Conservation (phyloP, 2,113 vertebrate species). For the Nesogale talazaci region DNA sequence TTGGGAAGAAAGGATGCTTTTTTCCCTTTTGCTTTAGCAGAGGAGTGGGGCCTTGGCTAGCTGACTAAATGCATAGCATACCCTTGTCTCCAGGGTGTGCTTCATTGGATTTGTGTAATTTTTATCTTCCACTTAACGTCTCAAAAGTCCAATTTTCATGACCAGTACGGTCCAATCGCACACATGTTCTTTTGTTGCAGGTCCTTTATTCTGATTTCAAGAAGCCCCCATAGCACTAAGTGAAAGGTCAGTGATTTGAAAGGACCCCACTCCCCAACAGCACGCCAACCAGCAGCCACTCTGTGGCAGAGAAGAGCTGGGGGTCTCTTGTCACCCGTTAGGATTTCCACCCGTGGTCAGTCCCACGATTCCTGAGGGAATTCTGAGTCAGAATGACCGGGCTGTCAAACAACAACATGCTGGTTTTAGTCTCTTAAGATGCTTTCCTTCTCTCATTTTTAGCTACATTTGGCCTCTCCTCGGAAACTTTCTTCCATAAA, state of each 20-base stretch:
- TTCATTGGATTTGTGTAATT: neutral
- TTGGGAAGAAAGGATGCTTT: too few species aligned
- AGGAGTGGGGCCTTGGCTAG: neutral
- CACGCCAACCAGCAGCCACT: neutral
- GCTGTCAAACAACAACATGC: neutral
- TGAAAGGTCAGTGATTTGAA: neutral
- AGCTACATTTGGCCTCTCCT: neutral
- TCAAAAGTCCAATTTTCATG: neutral
- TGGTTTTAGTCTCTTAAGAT: neutral
- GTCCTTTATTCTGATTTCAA: neutral
- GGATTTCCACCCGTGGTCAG: too few species aligned
- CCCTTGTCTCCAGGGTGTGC: neutral
- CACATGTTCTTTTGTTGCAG: too few species aligned
- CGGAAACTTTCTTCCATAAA: neutral
- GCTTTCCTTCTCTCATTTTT: neutral
- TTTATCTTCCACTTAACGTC: neutral
- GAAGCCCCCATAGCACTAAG: neutral
- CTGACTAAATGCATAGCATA: neutral
- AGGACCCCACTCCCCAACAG: neutral
- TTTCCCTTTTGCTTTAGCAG: too few species aligned
- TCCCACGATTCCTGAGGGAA: neutral
- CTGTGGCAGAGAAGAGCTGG: neutral
- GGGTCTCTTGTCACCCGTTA: too few species aligned
- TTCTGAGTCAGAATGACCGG: neutral
- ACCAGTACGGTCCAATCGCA: too few species aligned